Conservation (phyloP, 2,888 invertebrate genomes). For the Scelioninae gen. 2 region DNA sequence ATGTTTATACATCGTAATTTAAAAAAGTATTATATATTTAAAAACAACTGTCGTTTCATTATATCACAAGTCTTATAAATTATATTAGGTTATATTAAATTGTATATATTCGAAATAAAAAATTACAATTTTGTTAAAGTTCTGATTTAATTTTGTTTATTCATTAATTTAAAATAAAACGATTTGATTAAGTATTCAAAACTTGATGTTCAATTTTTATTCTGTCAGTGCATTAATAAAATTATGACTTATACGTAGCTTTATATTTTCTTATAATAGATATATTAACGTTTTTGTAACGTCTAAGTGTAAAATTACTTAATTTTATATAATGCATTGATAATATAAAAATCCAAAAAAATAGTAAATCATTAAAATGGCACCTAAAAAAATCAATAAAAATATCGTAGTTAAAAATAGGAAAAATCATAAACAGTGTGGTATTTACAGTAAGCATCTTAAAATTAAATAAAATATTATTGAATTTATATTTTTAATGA, state of each 20-base stretch:
- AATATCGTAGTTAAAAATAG: not conserved
- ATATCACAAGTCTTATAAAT: not conserved
- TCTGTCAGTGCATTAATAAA: too few species aligned
- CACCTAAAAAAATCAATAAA: not conserved
- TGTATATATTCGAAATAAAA: not conserved
- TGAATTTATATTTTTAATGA: not conserved
- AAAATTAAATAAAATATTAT: not conserved
- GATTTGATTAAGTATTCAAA: too few species aligned
- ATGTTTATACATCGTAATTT: conserved; percentile 10
- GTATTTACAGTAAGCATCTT: not conserved
- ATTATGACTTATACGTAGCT: too few species aligned
- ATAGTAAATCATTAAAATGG: not conserved
- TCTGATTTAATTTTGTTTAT: too few species aligned
- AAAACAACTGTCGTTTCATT: conserved; percentile 5
- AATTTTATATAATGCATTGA: not conserved
- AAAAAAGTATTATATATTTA: conserved; percentile 8
- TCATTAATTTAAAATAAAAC: too few species aligned
- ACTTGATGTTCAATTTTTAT: too few species aligned
- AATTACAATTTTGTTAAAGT: not conserved
- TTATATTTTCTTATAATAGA: too few species aligned
- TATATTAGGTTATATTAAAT: not conserved
- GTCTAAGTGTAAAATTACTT: too few species aligned
- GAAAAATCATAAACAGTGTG: not conserved
- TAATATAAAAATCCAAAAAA: conserved; percentile 1
- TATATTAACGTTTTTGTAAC: too few species aligned